These are phyloP conservation scores for Drosophila austrosaltans DNA, from an alignment of 2,888 invertebrate species.

Conservation along the genomic window DNA sequence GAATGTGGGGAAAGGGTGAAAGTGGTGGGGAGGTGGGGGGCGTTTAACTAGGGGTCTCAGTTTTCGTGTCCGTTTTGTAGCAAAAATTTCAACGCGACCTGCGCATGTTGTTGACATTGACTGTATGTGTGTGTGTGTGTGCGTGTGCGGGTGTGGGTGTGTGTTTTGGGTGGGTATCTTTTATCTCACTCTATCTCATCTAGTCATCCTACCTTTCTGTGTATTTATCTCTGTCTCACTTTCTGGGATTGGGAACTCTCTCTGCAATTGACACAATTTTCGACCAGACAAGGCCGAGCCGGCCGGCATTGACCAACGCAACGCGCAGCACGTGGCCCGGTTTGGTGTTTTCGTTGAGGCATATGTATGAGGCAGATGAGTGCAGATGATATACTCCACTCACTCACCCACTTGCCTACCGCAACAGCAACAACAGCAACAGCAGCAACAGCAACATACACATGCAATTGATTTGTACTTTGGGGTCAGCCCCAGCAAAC, in stretches of 20 bases:
- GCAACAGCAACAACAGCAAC: slow-evolving; percentile 10
- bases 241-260: slow-evolving; percentile 42
- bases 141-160: slow-evolving; percentile 12
- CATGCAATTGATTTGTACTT: slow-evolving; percentile 76
- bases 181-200: neutral
- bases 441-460: slow-evolving; percentile 39
- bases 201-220: neutral
- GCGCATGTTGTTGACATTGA: slow-evolving; percentile 74
- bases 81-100: slow-evolving; percentile 61
- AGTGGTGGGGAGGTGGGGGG: neutral
- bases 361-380: slow-evolving; percentile 28
- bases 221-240: neutral
- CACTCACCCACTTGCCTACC: slow-evolving; percentile 32
- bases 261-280: slow-evolving; percentile 77
- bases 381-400: slow-evolving; percentile 43
- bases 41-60: neutral
- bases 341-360: slow-evolving; percentile 7
- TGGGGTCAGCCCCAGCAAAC: slow-evolving; percentile 65
- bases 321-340: slow-evolving; percentile 54
- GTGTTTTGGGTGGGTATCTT: slow-evolving; percentile 7
- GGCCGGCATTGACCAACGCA: slow-evolving; percentile 67
- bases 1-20: neutral
- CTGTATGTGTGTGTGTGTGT: slow-evolving; percentile 28
- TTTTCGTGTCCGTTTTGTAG: slow-evolving; percentile 19
- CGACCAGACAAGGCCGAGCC: slow-evolving; percentile 71